Evolutionary conservation across 2,797 vertebrate species (phyloP).

Genomic region (Nannoperca australis): DNA sequence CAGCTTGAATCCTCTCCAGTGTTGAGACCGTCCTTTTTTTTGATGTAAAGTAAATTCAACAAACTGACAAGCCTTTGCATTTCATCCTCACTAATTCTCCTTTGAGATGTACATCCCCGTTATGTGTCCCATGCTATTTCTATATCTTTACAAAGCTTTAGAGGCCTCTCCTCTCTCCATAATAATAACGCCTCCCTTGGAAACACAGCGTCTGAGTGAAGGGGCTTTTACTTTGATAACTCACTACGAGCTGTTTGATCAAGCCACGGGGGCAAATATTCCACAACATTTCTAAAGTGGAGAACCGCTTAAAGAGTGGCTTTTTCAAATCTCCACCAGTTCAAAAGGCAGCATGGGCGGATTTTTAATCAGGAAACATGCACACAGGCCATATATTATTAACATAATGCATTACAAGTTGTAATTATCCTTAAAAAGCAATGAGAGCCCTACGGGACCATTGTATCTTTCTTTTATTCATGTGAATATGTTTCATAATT

Average conservation of each 20-base stretch:
- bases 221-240: conserved; percentile 70
- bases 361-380: conserved; percentile 65
- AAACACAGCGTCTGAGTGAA: conserved; percentile 47
- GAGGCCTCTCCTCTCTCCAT: conserved; percentile 30
- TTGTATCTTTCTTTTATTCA: conserved; percentile 43
- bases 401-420: conserved; percentile 71
- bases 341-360: conserved; percentile 76
- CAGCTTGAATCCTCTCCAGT: neutral
- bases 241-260: conserved; percentile 71
- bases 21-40: neutral
- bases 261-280: conserved; percentile 66
- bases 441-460: conserved; percentile 29
- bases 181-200: conserved; percentile 43
- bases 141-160: conserved; percentile 51
- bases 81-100: conserved; percentile 21
- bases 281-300: conserved; percentile 46
- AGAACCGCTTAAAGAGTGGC: conserved; percentile 48
- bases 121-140: neutral
- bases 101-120: conserved; percentile 22
- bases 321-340: conserved; percentile 66
- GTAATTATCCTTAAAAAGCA: conserved; percentile 68
- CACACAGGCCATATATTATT: conserved; percentile 69
- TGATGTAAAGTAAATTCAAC: conserved; percentile 19
- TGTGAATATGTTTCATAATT: conserved; percentile 58
- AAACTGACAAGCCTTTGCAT: conserved; percentile 33